Conservation (phyloP, 2,888 invertebrate species). For the Chydorus sphaericus region DNA sequence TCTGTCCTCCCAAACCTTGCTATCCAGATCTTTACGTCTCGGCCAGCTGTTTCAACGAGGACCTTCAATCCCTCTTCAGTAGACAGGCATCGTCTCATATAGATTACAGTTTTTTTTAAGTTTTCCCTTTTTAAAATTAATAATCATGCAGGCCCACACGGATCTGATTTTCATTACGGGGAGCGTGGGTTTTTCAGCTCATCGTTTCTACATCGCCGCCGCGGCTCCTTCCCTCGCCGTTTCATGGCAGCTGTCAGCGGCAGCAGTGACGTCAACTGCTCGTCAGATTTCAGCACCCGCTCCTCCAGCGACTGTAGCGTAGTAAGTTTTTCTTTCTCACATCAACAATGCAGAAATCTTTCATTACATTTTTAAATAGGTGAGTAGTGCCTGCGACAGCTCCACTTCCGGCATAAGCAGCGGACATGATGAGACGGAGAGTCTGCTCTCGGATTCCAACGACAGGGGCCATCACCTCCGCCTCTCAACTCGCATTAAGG, state of each 20-base stretch:
- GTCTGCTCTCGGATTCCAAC: conserved; percentile 42
- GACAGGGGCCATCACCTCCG: not conserved
- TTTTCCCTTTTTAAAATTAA: no score
- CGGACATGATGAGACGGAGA: conserved; percentile 80
- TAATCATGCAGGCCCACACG: conserved; percentile 57
- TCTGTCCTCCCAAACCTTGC: conserved; percentile 79
- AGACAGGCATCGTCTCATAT: no score
- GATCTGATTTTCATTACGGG: conserved; percentile 75
- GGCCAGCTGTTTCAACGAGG: conserved; percentile 62
- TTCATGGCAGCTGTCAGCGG: conserved; percentile 44
- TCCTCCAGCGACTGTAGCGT: conserved; percentile 85
- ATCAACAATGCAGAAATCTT: not conserved
- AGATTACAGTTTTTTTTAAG: no score
- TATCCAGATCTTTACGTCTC: conserved; percentile 64
- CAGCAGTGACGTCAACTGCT: conserved; percentile 16
- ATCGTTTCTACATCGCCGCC: conserved; percentile 69
- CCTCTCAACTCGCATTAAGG: conserved; percentile 47
- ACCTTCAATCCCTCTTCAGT: conserved; percentile 60
- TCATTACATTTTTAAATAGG: conserved; percentile 10
- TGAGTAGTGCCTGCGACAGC: conserved; percentile 28
- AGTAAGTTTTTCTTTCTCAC: conserved; percentile 38
- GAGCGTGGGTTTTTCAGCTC: conserved; percentile 59
- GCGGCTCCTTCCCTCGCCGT: conserved; percentile 67
- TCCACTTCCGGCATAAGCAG: conserved; percentile 46
- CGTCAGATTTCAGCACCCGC: conserved; percentile 38